These are phyloP conservation scores for Notarius lentiginosus DNA, from an alignment of 2,113 vertebrate species.

Conservation along the genomic window DNA sequence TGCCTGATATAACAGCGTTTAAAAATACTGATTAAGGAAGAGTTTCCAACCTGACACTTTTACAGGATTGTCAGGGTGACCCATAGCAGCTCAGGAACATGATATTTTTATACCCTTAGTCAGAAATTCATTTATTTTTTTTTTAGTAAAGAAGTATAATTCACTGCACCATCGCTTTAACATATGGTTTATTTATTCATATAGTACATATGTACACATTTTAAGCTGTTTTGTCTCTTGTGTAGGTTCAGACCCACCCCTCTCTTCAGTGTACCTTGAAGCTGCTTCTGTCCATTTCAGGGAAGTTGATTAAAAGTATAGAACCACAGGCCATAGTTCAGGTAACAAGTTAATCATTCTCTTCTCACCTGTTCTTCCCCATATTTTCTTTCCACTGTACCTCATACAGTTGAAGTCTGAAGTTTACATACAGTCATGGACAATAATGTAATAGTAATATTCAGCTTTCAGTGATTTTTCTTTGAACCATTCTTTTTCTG, in stretches of 20 bases:
- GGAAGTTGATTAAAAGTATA: constrained; percentile 75
- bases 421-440: too few relatives aligned
- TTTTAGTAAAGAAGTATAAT: background rate
- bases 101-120: too few relatives aligned
- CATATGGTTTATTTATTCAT: background rate
- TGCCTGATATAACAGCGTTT: too few relatives aligned
- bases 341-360: constrained; percentile 67
- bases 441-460: too few relatives aligned
- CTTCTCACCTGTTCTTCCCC: background rate
- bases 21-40: too few relatives aligned
- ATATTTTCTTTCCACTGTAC: background rate
- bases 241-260: constrained; percentile 75
- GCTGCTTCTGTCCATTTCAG: constrained; percentile 78
- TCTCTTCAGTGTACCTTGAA: constrained; percentile 75
- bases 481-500: too few relatives aligned
- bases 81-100: background rate
- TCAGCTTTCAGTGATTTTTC: too few relatives aligned
- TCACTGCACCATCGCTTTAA: background rate
- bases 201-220: background rate
- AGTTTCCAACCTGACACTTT: background rate
- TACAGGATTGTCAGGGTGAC: too few relatives aligned
- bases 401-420: background rate
- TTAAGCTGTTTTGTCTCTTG: background rate
- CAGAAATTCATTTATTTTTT: too few relatives aligned
- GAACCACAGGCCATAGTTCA: constrained; percentile 77